These are phyloP conservation scores for Sarcophaga carnaria DNA, from an alignment of 2,888 invertebrate species.

Conservation along the genomic window DNA sequence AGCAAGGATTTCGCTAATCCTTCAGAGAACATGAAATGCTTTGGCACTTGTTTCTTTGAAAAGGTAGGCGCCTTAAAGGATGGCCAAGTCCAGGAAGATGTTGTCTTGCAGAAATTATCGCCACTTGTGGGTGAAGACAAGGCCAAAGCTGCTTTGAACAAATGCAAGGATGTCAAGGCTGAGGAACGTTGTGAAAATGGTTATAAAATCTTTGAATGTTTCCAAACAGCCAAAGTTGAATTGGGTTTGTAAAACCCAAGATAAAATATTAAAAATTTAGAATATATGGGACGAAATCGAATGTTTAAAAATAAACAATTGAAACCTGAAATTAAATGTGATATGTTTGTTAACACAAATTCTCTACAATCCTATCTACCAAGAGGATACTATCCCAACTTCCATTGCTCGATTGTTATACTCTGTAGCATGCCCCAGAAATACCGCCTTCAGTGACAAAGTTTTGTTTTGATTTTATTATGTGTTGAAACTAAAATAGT, in stretches of 20 bases:
- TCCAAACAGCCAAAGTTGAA: constrained; percentile 61
- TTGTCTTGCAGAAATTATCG: constrained; percentile 71
- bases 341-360: too few relatives aligned
- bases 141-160: constrained; percentile 68
- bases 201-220: constrained; percentile 74
- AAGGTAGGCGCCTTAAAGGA: constrained; percentile 74
- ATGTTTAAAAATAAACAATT: too few relatives aligned
- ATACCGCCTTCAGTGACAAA: too few relatives aligned
- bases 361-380: too few relatives aligned
- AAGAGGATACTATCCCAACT: too few relatives aligned
- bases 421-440: too few relatives aligned
- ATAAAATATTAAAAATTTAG: too few relatives aligned
- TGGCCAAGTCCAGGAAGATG: constrained; percentile 73
- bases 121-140: constrained; percentile 71
- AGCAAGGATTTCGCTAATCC: constrained; percentile 72
- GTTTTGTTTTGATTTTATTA: too few relatives aligned
- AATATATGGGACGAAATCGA: too few relatives aligned
- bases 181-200: constrained; percentile 76
- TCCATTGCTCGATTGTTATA: too few relatives aligned
- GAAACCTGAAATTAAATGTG: too few relatives aligned
- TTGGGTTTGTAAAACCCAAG: not conserved
- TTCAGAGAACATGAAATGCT: constrained; percentile 75
- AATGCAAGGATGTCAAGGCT: constrained; percentile 73
- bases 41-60: constrained; percentile 78
- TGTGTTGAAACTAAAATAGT: too few relatives aligned